Evolutionary conservation across 2,888 invertebrate species (phyloP).

Genomic region (Cantharis lateralis): DNA sequence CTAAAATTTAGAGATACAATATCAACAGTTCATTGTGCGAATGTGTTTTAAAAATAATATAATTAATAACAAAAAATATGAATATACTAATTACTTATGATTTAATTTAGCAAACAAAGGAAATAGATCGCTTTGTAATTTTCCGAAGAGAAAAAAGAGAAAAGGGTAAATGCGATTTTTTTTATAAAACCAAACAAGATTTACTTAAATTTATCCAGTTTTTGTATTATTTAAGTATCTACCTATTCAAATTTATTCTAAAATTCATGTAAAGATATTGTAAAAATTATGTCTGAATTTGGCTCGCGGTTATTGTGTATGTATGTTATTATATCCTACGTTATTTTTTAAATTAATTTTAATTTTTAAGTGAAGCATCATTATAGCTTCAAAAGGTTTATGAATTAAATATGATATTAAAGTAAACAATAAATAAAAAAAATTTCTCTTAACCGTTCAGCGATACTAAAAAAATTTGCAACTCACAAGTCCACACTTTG

Average conservation of each 20-base stretch:
- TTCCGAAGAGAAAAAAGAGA: not conserved
- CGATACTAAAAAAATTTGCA: too few relatives aligned
- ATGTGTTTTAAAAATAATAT: not conserved
- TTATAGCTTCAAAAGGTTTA: too few relatives aligned
- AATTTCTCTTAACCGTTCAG: too few relatives aligned
- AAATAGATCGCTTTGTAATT: not conserved
- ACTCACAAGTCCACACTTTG: too few relatives aligned
- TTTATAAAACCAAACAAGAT: not conserved
- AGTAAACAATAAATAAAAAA: too few relatives aligned
- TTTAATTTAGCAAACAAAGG: not conserved
- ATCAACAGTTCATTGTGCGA: not conserved
- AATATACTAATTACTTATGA: not conserved
- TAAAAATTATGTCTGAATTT: not conserved
- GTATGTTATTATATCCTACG: not conserved
- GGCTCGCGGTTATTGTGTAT: not conserved
- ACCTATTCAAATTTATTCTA: not conserved
- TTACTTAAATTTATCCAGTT: not conserved
- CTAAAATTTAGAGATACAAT: not conserved
- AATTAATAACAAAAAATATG: not conserved
- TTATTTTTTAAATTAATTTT: not conserved
- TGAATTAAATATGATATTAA: too few relatives aligned
- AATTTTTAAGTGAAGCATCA: not conserved
- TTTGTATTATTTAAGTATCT: not conserved
- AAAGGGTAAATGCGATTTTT: not conserved
- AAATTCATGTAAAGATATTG: not conserved